Base-by-base conservation (phyloP, 2,113 vertebrate species). In the Alexandromys fortis region DNA sequence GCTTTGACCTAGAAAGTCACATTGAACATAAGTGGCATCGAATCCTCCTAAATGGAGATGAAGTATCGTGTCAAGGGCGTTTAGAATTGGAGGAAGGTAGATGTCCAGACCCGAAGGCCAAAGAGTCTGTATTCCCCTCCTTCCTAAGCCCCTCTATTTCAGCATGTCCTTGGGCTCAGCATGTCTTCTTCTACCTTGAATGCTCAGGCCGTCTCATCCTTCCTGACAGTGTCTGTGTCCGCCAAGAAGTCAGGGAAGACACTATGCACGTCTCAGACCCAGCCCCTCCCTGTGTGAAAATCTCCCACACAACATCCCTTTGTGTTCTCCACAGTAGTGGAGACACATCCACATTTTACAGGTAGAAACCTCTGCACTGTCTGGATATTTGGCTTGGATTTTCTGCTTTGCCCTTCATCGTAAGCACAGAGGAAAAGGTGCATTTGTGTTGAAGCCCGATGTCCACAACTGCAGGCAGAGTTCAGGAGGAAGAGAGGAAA, bases 1-100 rank as follows among this genome's bases (percentile, higher is more conserved):
- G 95, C 94, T 85, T 47, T 91, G 91, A 96, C 94, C 90, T 89
- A 89, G 86, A 93, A 85, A 90, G 92, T 89, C 78, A 38, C 55
- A 30, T 45, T 92, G 68, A 86, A 65, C 68, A 58, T 65, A 91
- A 94, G n/a, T 42, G 82, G 61, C 82, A 38, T 0, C 11, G 63
- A 75, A 73, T 70, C 13, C 73, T 94, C 68, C 95, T 61, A 89
- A 93, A 79, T 67, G 93, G 90, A 97, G 78, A 87, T 94, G 91
- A 95, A 93, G 63, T 45, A 30, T 47, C 0, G 0, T 76, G 42
- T 94, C 78, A 67, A 91, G 83, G 88, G 14, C 68, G 8, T 61
- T 13, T 33, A 35, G 88, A 90, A 70, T 14, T 11, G 58, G 75
- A 90, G 83, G 47, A 68, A 17, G 30, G 13, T 4, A 11, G 12